Evolutionary conservation across 2,797 vertebrate genomes (phyloP), one percentile per base, ranked within the genome.

Genomic region (Coracias cyanogaster): DNA sequence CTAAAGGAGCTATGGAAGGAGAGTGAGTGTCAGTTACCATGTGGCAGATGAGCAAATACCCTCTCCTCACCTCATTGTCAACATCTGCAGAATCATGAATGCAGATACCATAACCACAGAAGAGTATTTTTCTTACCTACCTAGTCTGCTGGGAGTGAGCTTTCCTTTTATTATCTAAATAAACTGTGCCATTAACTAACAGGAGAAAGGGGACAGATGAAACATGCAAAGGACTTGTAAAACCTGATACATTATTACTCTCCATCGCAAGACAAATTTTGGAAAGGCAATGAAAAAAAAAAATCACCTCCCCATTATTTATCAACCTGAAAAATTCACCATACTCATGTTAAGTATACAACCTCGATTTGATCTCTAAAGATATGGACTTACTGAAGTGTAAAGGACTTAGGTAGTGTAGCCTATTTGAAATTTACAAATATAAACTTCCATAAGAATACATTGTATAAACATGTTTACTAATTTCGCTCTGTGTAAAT

Each of bases 361-460:
- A 12, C 15, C 35, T 4, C 37, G n/a, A n/a, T 33, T 60, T 49
- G 18, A 22, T 4, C 12, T 69, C 24, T 49, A 13, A 62, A 57
- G 17, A 31, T 2, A 73, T 0, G 4, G 19, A 11, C 35, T 55
- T 8, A 20, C 12, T 12, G 26, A 84, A 73, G 48, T 0, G 0
- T 7, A n/a, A 54, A 78, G 4, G 9, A 17, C 15, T 77, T 46
- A 0, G 0, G 0, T 0, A 15, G 25, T 7, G 10, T 26, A n/a
- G 39, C 19, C 31, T 22, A 39, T 31, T 81, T 39, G 49, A 58
- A 55, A 70, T 14, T n/a, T 19, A 67, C 8, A 71, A 22, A 73
- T 7, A 51, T 2, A 12, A 73, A 17, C 9, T 66, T 49, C 21
- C 31, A 11, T 2, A 35, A 46, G 15, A 12, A 37, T 15, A 52